phyloP scores from a whole-genome alignment of 2,797 vertebrate species.

The Hydrophis major region DNA sequence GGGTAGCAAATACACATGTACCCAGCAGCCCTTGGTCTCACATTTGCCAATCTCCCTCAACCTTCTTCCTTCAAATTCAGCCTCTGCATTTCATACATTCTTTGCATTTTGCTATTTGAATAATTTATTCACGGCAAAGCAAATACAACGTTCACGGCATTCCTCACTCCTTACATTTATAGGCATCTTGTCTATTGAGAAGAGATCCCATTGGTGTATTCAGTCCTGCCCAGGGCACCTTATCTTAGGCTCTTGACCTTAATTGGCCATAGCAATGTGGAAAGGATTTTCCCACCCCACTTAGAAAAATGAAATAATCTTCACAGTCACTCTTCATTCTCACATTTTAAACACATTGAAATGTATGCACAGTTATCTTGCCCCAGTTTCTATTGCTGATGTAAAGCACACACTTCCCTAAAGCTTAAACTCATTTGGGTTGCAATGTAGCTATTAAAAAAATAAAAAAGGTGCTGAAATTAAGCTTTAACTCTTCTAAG shows the following conservation, averaged over 20 bases:
- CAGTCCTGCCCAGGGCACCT: neutral
- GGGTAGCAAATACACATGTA: neutral
- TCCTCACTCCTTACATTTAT: neutral
- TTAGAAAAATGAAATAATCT: neutral
- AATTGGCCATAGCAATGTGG: neutral
- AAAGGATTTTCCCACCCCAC: neutral
- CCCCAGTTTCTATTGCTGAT: neutral
- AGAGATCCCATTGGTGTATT: neutral
- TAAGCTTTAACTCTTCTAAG: neutral
- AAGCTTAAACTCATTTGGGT: neutral
- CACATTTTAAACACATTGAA: neutral
- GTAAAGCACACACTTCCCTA: neutral
- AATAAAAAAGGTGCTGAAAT: neutral
- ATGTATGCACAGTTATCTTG: neutral
- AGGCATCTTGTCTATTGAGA: neutral
- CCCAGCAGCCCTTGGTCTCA: neutral
- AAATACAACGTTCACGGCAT: neutral
- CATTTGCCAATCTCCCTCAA: neutral
- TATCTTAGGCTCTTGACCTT: too few species aligned
- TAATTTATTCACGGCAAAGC: neutral
- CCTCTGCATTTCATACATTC: neutral
- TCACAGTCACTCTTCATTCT: neutral
- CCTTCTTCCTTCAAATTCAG: neutral
- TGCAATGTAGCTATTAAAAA: neutral
- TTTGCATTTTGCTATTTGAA: neutral